These are phyloP conservation scores for Xylota sylvarum DNA, from an alignment of 2,888 invertebrate species.

Conservation along the genomic window DNA sequence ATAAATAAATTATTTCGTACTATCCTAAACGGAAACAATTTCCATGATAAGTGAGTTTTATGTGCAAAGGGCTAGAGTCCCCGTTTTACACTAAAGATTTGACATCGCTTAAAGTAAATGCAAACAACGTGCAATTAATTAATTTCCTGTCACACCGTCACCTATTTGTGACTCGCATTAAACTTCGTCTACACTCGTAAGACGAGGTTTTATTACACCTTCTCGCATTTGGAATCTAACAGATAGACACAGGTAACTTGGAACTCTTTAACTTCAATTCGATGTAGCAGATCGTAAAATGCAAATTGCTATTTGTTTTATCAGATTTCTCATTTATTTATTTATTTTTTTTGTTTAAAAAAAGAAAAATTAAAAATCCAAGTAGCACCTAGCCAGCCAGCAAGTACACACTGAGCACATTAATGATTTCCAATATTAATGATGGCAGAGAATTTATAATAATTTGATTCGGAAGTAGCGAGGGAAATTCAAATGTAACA, in stretches of 20 bases:
- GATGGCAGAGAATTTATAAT: conserved; percentile 70
- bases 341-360: neutral
- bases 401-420: conserved; percentile 43
- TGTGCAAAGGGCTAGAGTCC: neutral
- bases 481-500: conserved; percentile 73
- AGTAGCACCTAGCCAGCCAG: conserved; percentile 22
- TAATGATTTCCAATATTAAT: conserved; percentile 71
- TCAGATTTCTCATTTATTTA: conserved; percentile 55
- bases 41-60: conserved; percentile 1
- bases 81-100: neutral
- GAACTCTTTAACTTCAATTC: conserved; percentile 44
- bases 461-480: conserved; percentile 75
- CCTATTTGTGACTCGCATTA: conserved; percentile 74
- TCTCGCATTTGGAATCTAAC: conserved; percentile 49
- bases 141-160: conserved; percentile 67
- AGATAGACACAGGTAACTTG: conserved; percentile 31
- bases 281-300: conserved; percentile 62
- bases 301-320: conserved; percentile 57
- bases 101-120: conserved; percentile 29
- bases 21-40: neutral
- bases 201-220: conserved; percentile 56
- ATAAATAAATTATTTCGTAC: neutral
- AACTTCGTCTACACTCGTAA: conserved; percentile 60
- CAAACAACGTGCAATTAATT: conserved; percentile 65
- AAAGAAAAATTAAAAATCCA: conserved; percentile 43